Evolutionary conservation across 2,888 invertebrate species (phyloP), one percentile per base, ranked within the genome.

Genomic region (Ptychoptera albimana): DNA sequence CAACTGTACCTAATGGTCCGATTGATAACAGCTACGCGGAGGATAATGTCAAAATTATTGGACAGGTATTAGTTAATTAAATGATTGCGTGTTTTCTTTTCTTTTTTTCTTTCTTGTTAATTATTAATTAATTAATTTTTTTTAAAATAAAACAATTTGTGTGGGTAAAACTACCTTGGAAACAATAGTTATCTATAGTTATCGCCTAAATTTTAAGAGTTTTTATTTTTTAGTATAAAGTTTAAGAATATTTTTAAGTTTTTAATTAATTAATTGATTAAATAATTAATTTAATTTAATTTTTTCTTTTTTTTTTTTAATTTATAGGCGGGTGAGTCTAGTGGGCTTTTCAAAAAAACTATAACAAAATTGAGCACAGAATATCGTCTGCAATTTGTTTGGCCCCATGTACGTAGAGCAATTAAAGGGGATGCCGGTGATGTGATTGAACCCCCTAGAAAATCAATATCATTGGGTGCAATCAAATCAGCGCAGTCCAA

Each of bases 331-430:
- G 68, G 67, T 65, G 67, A 75, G 57, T 75, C 75, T 51, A 64
- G 75, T 58, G 82, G 82, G 55, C 79, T 83, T 63, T 70, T 78
- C 60, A 73, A 75, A 67, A 72, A 82, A 72, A 71, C 77, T 69
- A 71, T 82, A 64, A 73, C 75, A 57, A 75, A 78, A 66, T 75
- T 78, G 67, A 79, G 82, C 72, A 85, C 87, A 55, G 88, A 88
- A 71, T 88, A 88, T 71, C 77, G 82, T 57, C 77, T 87, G 64
- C 86, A 88, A 72, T 88, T 85, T 70, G 86, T 86, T 55, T 88
- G 88, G 88, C 88, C 88, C 51, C 68, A 70, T 61, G 65, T 61
- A 57, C 64, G 63, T 55, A 61, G 59, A 57, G 47, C 51, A 48
- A 58, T 61, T 54, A 60, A 60, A 57, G 66, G 66, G 63, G 74